Conservation (phyloP, 2,888 invertebrate genomes). For the Scaptomyza tumidula region DNA sequence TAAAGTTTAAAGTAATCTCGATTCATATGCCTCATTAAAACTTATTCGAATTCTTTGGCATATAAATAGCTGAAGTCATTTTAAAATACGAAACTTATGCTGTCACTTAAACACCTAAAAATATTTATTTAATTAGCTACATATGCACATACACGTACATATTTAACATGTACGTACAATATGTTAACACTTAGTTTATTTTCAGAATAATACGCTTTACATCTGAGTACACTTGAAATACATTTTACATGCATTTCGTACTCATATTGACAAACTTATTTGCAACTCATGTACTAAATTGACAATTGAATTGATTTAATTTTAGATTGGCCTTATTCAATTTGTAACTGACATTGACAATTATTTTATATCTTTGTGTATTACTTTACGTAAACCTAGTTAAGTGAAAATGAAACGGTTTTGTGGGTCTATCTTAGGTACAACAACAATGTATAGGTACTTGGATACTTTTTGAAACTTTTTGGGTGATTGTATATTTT, state of each 20-base stretch:
- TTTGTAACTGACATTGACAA: conserved; percentile 24
- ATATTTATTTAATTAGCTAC: neutral
- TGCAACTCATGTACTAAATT: conserved; percentile 49
- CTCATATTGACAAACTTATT: conserved; percentile 41
- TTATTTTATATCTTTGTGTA: conserved; percentile 21
- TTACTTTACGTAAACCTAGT: conserved; percentile 5
- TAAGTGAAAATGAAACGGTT: conserved; percentile 28
- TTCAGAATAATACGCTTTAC: conserved; percentile 75
- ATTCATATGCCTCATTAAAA: neutral
- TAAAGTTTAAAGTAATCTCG: no score
- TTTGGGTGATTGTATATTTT: conserved; percentile 10
- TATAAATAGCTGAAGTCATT: conserved; percentile 2
- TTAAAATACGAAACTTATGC: neutral
- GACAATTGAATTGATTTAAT: conserved; percentile 54
- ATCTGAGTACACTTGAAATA: conserved; percentile 41
- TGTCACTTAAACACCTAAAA: neutral
- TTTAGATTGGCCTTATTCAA: conserved; percentile 1
- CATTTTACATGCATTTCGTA: conserved; percentile 43
- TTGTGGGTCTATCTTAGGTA: conserved; percentile 42
- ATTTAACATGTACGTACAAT: conserved; percentile 4
- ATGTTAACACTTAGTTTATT: conserved; percentile 40
- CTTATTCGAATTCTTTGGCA: conserved; percentile 28
- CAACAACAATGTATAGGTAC: conserved; percentile 42
- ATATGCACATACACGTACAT: neutral
- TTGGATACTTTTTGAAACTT: conserved; percentile 37